These are phyloP conservation scores for Lonchura striata DNA, from an alignment of 2,113 vertebrate genomes.

Conservation along the genomic window DNA sequence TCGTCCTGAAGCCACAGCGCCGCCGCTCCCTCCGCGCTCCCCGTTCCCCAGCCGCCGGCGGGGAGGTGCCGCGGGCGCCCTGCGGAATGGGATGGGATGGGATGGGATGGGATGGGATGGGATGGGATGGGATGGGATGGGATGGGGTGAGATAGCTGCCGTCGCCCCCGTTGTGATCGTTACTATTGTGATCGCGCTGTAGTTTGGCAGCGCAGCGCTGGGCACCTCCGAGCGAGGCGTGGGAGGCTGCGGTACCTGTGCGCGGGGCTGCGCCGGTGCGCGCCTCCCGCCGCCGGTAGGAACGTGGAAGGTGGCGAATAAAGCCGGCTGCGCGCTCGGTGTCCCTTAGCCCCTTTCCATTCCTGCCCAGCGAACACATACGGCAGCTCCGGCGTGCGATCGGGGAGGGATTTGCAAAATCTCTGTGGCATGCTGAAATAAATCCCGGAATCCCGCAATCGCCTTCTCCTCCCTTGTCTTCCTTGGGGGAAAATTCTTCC, in stretches of 20 bases:
- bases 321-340: neutral
- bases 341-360: neutral
- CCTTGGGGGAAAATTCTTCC: neutral
- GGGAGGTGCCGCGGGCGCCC: neutral
- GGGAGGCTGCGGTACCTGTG: neutral
- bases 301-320: neutral
- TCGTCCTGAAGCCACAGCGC: neutral
- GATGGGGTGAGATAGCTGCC: neutral
- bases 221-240: neutral
- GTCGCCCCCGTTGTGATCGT: neutral
- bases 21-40: neutral
- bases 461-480: neutral
- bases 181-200: neutral
- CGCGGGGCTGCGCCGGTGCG: neutral
- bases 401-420: neutral
- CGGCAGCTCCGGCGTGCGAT: neutral
- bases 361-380: neutral
- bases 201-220: neutral
- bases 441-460: slow-evolving; percentile 18
- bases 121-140: neutral
- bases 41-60: neutral
- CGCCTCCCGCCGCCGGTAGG: neutral
- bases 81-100: too few species aligned
- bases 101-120: neutral
- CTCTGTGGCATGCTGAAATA: neutral